Conservation (phyloP, 2,113 vertebrate species). For the Lamprotornis superbus region DNA sequence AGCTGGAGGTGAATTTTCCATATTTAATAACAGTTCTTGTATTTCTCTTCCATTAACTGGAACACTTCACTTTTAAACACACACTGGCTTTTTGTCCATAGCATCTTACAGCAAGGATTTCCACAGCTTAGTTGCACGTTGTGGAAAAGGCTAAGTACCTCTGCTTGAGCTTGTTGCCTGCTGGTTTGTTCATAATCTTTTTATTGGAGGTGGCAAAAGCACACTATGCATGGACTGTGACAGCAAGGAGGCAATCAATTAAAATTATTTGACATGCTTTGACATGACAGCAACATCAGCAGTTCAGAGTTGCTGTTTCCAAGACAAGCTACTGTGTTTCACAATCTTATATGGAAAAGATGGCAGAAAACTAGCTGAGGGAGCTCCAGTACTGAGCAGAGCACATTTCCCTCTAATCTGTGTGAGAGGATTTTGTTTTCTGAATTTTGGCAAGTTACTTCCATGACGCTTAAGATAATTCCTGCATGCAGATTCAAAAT, state of each 20-base stretch:
- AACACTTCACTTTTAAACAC: not conserved
- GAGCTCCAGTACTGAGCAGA: not conserved
- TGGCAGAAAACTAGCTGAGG: not conserved
- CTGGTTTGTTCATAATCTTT: conserved; percentile 5
- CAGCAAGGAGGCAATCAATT: conserved; percentile 12
- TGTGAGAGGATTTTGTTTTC: not conserved
- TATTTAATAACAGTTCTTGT: not conserved
- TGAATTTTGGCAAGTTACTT: not conserved
- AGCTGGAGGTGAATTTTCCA: not conserved
- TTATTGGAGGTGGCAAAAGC: conserved; percentile 21
- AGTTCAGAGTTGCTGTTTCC: not conserved
- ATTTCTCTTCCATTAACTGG: not conserved
- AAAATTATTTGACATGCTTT: conserved; percentile 2
- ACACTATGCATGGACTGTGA: not conserved
- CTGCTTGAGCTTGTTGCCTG: not conserved
- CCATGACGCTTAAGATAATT: not conserved
- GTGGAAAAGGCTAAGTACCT: not conserved
- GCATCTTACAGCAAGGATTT: not conserved
- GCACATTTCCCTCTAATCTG: not conserved
- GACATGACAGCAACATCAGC: not conserved
- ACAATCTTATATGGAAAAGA: not conserved
- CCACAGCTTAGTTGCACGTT: not conserved
- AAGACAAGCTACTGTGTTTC: not conserved
- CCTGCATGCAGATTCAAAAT: not conserved
- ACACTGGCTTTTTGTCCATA: accelerated